Base-by-base conservation (phyloP, 2,888 invertebrate genomes). In the Amiota communis region DNA sequence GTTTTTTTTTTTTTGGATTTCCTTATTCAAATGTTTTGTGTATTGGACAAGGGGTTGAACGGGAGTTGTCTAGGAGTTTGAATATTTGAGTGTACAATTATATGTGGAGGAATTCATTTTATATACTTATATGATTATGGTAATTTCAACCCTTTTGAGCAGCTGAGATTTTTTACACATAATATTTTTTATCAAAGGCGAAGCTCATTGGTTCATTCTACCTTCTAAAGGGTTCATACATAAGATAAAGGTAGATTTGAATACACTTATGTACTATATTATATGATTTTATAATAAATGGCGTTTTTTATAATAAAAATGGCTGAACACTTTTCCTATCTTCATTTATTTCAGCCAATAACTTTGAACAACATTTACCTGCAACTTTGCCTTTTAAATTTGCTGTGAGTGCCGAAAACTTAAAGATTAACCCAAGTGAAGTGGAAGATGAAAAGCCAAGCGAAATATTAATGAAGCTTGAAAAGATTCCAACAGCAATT, bases 101-200 rank as follows among this genome's bases (percentile, higher is more conserved):
- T 15, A 15, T 64, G 70, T 73, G 69, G 12, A 36, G 70, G 70
- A 49, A 64, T 64, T 63, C 72, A 70, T 70, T 72, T 69, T 72
- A 64, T 69, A 49, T 56, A 73, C 51, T 12, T 10, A 51, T 8
- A 15, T 73, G 77, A 76, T 86, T 83, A 83, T 83, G 83, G 83
- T 80, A 83, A 85, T 81, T 74, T 73, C 82, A 86, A 83, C 85
- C 86, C 83, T 86, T 86, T 81, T 36, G 17, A 10, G 67, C 13
- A 10, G 67, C 13, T 61, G 12, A 56, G 72, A 67, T 47, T 70
- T 15, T 15, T 64, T 46, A n/a, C 36, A 36, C 9, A 36, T 36
- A 64, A 67, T 3, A 13, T 68, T 68, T 68, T 51, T 68, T 51
- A 68, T 20, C 51, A 4, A 8, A 11, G 49, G 8, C 1, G 48